A percentile compares a stretch with the other conserved stretches of the same genome.
These are phyloP conservation scores for Phasia obesa DNA, from an alignment of 2,888 invertebrate genomes.

Conservation along the genomic window DNA sequence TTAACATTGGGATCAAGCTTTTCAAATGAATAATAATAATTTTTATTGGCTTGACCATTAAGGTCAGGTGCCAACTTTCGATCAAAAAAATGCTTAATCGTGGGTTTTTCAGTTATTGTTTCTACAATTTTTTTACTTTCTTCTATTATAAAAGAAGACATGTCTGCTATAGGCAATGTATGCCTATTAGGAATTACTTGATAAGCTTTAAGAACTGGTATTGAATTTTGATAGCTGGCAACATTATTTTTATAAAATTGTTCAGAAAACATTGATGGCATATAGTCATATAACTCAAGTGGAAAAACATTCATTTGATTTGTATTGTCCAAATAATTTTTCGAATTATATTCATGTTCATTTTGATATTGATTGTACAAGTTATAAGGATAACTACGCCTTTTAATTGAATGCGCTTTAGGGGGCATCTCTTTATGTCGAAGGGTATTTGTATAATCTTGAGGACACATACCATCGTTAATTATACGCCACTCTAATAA, in stretches of 20 bases:
- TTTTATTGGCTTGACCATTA: not conserved
- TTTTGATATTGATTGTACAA: conserved; percentile 50
- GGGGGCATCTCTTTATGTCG: conserved; percentile 50
- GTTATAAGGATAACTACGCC: conserved; percentile 71
- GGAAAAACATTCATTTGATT: not conserved
- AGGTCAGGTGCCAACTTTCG: not conserved
- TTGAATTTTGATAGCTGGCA: conserved; percentile 2
- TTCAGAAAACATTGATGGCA: conserved; percentile 75
- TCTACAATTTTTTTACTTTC: not conserved
- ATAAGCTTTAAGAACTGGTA: conserved; percentile 9
- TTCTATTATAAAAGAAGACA: not conserved
- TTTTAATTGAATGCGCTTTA: conserved; percentile 56
- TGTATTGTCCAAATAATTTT: conserved; percentile 5
- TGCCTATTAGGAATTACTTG: conserved; percentile 33
- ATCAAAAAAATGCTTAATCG: conserved; percentile 5
- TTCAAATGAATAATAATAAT: conserved; percentile 15
- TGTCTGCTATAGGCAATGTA: not conserved
- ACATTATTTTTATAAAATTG: conserved; percentile 49
- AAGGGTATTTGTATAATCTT: conserved; percentile 72
- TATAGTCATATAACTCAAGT: conserved; percentile 69
- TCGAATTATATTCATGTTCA: not conserved
- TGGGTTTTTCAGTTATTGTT: not conserved
- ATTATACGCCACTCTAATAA: conserved; percentile 76
- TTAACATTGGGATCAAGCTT: not conserved
- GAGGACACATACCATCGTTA: conserved; percentile 76